Base-by-base conservation (phyloP, 1,140 invertebrate genomes). In the Saccostrea cuccullata region DNA sequence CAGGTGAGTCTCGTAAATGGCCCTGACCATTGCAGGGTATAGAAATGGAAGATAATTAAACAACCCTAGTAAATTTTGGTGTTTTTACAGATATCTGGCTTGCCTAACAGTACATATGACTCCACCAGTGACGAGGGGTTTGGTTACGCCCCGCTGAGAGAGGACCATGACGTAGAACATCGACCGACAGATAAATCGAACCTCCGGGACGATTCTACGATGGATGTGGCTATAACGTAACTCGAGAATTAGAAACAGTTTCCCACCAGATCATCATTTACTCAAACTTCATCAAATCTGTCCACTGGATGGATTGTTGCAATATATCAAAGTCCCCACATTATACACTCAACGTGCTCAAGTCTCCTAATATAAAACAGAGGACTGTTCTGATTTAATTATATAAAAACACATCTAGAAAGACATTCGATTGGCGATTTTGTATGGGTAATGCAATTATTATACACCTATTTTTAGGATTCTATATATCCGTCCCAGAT, bases 51-150 rank as follows among this genome's bases (percentile, higher is more conserved):
- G 47, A 47, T 6, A 6, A 5, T 2, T 0, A 47, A 0, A 47
- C 47, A 8, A 9, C 47, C 9, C 1, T 47, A 47, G 47, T 47
- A 47, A 47, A 47, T 5, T 5, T 11, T 47, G 58, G 58, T 64
- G 6, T 64, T 6, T 20, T 20, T 26, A 30, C 13, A 77, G 70
- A 77, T 77, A 30, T 77, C 70, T 36, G 70, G 70, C 30, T 17
- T 77, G 0, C 70, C 70, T 15, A 26, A 77, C 23, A 64, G 58
- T 64, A 15, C 23, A 0, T 30, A 77, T 30, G 70, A 77, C 70
- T 77, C 70, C 70, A 77, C 70, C 70, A 77, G 70, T 77, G 70
- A 77, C 12, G 70, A 77, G 13, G 70, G 70, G 0, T 77, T 77
- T 36, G 70, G 70, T 26, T 77, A 77, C 15, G 70, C 70, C 70